Base-by-base conservation (phyloP, 2,888 invertebrate genomes). In the Meiosimyza platycephala region DNA sequence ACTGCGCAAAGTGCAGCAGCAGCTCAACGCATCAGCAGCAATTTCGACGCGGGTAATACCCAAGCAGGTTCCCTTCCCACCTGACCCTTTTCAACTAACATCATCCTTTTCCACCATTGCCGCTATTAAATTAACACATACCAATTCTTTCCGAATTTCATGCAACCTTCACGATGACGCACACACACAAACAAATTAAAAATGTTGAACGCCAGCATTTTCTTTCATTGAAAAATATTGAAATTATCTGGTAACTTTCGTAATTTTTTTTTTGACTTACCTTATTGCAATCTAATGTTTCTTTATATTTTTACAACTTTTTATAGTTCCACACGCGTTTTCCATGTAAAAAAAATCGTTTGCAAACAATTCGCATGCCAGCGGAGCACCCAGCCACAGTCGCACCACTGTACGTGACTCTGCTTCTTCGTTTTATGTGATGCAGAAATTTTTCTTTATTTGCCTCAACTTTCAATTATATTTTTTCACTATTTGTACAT, bases 401-500 rank as follows among this genome's bases (percentile, higher is more conserved):
- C 62, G 63, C 51, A 28, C 47, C 52, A n/a, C 70, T 9, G 59
- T 68, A 48, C 68, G 68, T 68, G 57, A 60, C 60, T 54, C 40
- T 40, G 70, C 47, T 62, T 70, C 62, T 70, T 63, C 62, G 40
- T 40, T 40, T 40, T 40, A 40, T 40, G 40, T 40, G 9, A 57
- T 57, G 68, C 68, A 57, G 48, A 33, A 11, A 52, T 48, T 22
- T 59, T 50, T 60, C 33, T 22, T 60, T 13, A 6, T 60, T 60
- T 28, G 28, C 12, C 28, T 60, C 2, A 60, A 60, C 22, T 60
- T 60, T 15, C 60, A 62, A 47, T 62, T 13, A 6, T 62, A n/a
- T 62, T 74, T 67, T 72, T 75, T 54, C 69, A 54, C 64, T 68
- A 65, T 54, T 72, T 74, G 74, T 69, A 66, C 54, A 65, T 66